Percentiles rank a stretch among this genome's conserved stretches.
These are phyloP conservation scores for Pogona vitticeps DNA, from an alignment of 2,113 vertebrate genomes.

Conservation along the genomic window DNA sequence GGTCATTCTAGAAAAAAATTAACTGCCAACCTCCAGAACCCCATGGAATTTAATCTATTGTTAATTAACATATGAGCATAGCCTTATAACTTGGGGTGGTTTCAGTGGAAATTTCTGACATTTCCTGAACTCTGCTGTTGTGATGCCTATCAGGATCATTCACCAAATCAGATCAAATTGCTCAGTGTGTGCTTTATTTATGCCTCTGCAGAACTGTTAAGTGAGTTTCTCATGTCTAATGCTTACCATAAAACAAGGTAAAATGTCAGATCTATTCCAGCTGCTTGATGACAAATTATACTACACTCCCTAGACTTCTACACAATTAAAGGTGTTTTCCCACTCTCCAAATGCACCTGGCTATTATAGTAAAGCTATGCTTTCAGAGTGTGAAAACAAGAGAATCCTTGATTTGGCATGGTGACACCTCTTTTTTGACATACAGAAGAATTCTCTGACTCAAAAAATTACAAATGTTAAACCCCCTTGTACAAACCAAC, in stretches of 20 bases:
- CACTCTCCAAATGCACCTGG: conserved; percentile 20
- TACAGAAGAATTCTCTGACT: conserved; percentile 19
- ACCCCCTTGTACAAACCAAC: neutral
- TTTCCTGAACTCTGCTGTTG: conserved; percentile 12
- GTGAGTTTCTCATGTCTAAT: neutral
- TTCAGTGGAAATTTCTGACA: conserved; percentile 14
- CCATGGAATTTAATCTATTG: no score
- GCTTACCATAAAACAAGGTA: conserved; percentile 35
- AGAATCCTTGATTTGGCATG: conserved; percentile 21
- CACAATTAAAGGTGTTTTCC: conserved; percentile 32
- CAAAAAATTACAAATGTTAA: neutral
- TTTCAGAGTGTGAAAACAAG: conserved; percentile 18
- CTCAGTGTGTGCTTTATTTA: conserved; percentile 27
- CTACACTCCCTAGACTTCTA: conserved; percentile 38
- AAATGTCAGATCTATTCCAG: conserved; percentile 50
- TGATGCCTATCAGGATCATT: conserved; percentile 24
- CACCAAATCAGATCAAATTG: conserved; percentile 32
- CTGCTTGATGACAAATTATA: conserved; percentile 45
- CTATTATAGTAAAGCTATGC: neutral
- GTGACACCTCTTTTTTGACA: conserved; percentile 5
- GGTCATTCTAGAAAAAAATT: no score
- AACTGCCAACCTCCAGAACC: no score
- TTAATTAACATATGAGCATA: neutral
- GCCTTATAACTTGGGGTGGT: neutral
- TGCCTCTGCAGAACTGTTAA: conserved; percentile 32